Percentiles rank a stretch among this genome's conserved stretches.
Evolutionary conservation across 1,140 invertebrate genomes (phyloP).

Genomic region (Drosophila parabipectinata): DNA sequence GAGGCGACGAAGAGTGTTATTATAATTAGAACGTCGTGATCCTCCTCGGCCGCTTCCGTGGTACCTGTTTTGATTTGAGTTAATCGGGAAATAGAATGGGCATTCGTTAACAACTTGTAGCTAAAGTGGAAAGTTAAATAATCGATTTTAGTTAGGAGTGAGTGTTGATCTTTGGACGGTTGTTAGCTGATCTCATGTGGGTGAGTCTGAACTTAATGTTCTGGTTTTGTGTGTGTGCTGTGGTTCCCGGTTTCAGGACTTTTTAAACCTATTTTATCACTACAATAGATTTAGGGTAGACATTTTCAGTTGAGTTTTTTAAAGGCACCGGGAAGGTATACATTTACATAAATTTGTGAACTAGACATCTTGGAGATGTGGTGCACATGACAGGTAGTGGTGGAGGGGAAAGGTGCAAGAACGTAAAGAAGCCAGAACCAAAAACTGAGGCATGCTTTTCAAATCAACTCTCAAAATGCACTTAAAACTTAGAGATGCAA

Average conservation of each 20-base stretch:
- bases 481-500: constrained; percentile 54
- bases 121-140: background rate
- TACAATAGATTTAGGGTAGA: constrained; percentile 28
- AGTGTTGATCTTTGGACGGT: constrained; percentile 25
- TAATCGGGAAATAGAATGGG: constrained; percentile 20
- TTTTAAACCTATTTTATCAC: constrained; percentile 28
- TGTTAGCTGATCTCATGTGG: constrained; percentile 31
- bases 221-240: constrained; percentile 32
- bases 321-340: constrained; percentile 38
- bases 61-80: constrained; percentile 72
- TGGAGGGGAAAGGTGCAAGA: constrained; percentile 39
- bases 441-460: constrained; percentile 26
- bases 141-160: constrained; percentile 26
- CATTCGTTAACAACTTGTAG: constrained; percentile 9
- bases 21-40: constrained; percentile 85
- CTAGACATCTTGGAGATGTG: constrained; percentile 14
- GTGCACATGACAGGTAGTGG: constrained; percentile 22
- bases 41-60: constrained; percentile 84
- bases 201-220: constrained; percentile 33
- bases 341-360: constrained; percentile 1
- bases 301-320: constrained; percentile 50
- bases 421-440: constrained; percentile 71
- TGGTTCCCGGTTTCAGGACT: constrained; percentile 14
- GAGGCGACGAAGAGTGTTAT: constrained; percentile 84
- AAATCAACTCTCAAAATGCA: constrained; percentile 40